Conservation (phyloP, 2,113 vertebrate genomes). For the Willisornis vidua region DNA sequence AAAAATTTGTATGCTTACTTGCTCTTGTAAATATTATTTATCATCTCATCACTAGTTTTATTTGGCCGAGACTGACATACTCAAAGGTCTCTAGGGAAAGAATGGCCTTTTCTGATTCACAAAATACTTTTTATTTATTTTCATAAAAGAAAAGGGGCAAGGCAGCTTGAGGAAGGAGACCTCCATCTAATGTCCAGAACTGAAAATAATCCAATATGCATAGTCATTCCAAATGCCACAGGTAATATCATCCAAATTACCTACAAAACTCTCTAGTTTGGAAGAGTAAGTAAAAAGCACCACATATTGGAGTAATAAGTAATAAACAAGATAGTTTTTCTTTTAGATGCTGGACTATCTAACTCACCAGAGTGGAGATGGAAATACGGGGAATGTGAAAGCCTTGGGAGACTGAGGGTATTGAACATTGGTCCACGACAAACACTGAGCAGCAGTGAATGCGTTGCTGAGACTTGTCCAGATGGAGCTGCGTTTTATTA, state of each 20-base stretch:
- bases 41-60: not conserved
- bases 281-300: not conserved
- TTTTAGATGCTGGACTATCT: not conserved
- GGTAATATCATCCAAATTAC: not conserved
- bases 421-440: not conserved
- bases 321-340: not conserved
- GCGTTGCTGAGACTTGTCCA: not conserved
- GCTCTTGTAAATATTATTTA: not conserved
- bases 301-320: not conserved
- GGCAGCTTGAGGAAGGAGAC: not conserved
- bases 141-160: not conserved
- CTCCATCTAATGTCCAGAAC: not conserved
- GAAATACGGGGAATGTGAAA: not conserved
- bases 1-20: not conserved
- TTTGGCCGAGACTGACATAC: not conserved
- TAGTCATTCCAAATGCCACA: not conserved
- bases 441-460: not conserved
- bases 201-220: not conserved
- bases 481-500: conserved; percentile 13
- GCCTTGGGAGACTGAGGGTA: not conserved
- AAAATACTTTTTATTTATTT: not conserved
- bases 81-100: not conserved
- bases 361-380: not conserved
- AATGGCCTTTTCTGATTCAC: not conserved
- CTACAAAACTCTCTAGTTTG: not conserved